Base-by-base conservation (phyloP, 2,797 vertebrate species). In the Rhadinocentrus ornatus region DNA sequence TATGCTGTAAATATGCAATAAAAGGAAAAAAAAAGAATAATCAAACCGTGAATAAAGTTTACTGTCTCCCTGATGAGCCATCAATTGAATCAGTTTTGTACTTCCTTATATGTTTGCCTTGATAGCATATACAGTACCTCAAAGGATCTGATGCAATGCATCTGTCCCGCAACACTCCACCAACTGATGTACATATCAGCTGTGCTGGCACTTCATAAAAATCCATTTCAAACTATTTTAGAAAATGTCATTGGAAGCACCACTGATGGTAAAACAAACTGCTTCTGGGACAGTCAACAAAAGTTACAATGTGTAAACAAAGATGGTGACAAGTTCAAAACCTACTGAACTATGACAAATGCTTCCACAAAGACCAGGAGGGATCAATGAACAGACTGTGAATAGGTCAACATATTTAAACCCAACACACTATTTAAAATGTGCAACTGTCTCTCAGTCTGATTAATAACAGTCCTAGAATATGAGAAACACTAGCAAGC, bases 21-120 rank as follows among this genome's bases (percentile, higher is more conserved):
- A 85, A 84, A 69, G 63, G 41, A 46, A 48, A 37, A 48, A 37
- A 53, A 52, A 60, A 78, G 82, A 83, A 77, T 66, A 86, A 89
- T 89, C 81, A 87, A 86, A 82, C 69, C 60, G 44, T 66, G 85
- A 86, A 80, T 82, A 80, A 91, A 82, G 66, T 75, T 29, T 52
- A 80, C 75, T 69, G 73, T 73, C 65, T 84, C 73, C 73, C 69
- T 35, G 65, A 77, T 77, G 84, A 75, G 61, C 55, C 64, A 62
- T 78, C 62, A 65, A 74, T 83, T 76, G 73, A 80, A 84, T 85
- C 59, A 71, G 78, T 72, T 82, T 53, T 81, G 70, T 81, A 69
- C 77, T 85, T 77, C 59, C 67, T 69, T 56, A 69, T 78, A 62
- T n/a, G 20, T 39, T 70, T 3, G 34, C 4, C 34, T 84, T 68